These are phyloP conservation scores for Apotomis capreana DNA, from an alignment of 2,888 invertebrate genomes.

Conservation along the genomic window DNA sequence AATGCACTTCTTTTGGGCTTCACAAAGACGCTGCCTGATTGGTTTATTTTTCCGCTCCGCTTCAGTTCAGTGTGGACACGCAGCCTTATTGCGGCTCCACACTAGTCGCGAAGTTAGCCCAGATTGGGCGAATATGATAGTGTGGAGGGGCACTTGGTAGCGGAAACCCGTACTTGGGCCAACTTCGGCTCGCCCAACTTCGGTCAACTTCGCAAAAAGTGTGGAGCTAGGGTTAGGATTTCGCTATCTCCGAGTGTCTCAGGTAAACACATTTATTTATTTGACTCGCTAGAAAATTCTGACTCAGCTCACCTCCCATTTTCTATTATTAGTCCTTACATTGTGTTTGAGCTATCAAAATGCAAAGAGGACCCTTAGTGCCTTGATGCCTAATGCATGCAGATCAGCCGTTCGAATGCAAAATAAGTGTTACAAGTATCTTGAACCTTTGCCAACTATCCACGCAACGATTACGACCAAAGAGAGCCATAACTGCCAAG, in stretches of 20 bases:
- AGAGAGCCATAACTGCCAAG: constrained; percentile 2
- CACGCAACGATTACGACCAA: constrained; percentile 54
- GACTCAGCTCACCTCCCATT: constrained; percentile 19
- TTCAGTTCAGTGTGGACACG: too few relatives aligned
- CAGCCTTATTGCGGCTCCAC: too few relatives aligned
- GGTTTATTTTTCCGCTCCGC: too few relatives aligned
- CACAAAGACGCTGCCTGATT: too few relatives aligned
- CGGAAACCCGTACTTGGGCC: too few relatives aligned
- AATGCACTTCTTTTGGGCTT: too few relatives aligned
- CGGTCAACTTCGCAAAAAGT: too few relatives aligned
- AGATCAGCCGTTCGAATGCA: constrained; percentile 65
- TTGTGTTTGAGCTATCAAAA: constrained; percentile 49
- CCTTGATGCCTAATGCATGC: constrained; percentile 63
- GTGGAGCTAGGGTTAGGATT: too few relatives aligned
- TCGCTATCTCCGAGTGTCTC: background rate
- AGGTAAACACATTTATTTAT: background rate
- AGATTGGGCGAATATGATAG: too few relatives aligned
- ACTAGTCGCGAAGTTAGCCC: too few relatives aligned
- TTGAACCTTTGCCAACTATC: constrained; percentile 73
- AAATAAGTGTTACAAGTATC: constrained; percentile 66
- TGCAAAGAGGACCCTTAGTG: constrained; percentile 65
- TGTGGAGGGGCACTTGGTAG: too few relatives aligned
- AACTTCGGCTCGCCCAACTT: too few relatives aligned
- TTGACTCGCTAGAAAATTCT: constrained; percentile 5
- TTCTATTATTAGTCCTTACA: constrained; percentile 36